Conservation (phyloP, 2,888 invertebrate genomes). For the Ophion obscuratus region DNA sequence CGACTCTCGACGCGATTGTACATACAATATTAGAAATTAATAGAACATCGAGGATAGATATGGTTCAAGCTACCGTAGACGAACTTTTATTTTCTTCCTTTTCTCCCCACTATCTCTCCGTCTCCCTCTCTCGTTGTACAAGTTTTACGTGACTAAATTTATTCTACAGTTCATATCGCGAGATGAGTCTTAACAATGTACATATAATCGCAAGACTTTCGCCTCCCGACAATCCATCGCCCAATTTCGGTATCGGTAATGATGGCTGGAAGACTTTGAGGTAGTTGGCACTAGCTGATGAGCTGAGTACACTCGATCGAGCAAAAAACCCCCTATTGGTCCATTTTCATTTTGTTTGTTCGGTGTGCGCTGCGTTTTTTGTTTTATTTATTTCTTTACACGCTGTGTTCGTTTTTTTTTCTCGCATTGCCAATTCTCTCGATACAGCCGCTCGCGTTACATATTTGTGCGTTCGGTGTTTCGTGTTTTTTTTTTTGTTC, state of each 20-base stretch:
- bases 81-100: slow-evolving; percentile 18
- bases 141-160: slow-evolving; percentile 56
- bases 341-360: slow-evolving; percentile 40
- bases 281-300: slow-evolving; percentile 66
- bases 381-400: slow-evolving; percentile 13
- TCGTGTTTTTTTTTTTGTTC: slow-evolving; percentile 23
- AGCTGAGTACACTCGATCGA: slow-evolving; percentile 60
- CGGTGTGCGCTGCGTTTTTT: slow-evolving; percentile 1
- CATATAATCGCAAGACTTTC: slow-evolving; percentile 24
- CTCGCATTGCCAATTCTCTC: slow-evolving; percentile 44
- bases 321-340: slow-evolving; percentile 62
- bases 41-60: neutral
- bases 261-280: slow-evolving; percentile 60
- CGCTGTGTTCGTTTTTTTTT: neutral
- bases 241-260: slow-evolving; percentile 33
- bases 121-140: slow-evolving; percentile 47
- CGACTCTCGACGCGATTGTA: neutral
- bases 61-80: neutral
- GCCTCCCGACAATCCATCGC: slow-evolving; percentile 40
- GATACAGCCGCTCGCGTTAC: slow-evolving; percentile 37
- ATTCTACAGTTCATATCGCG: slow-evolving; percentile 53
- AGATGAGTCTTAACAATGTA: slow-evolving; percentile 15
- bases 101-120: neutral
- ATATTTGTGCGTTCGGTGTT: slow-evolving; percentile 29
- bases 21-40: neutral